Conservation (phyloP, 2,888 invertebrate genomes). For the Tipula vernalis region DNA sequence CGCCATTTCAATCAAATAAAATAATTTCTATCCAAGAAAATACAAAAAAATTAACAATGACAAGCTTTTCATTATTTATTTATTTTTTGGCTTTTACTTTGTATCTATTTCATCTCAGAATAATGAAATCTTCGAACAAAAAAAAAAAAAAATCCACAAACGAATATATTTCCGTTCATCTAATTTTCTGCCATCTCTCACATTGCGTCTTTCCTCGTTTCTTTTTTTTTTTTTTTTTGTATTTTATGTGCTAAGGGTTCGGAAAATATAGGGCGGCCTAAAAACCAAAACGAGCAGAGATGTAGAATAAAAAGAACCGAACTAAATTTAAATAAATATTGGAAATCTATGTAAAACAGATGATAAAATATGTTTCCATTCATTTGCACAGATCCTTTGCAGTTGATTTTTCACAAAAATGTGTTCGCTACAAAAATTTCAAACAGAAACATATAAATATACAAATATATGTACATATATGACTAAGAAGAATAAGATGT, state of each 20-base stretch:
- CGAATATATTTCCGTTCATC: not conserved
- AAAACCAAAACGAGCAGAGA: not conserved
- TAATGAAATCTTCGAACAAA: not conserved
- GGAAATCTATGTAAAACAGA: not conserved
- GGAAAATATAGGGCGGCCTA: not conserved
- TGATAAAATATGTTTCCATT: slow-evolving; percentile 4
- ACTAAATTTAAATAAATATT: not conserved
- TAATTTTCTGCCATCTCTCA: not conserved
- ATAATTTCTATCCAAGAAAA: not conserved
- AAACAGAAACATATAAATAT: not conserved
- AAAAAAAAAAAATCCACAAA: not conserved
- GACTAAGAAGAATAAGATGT: not conserved
- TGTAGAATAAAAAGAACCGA: not conserved
- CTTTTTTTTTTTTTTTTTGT: not conserved
- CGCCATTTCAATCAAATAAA: too few species aligned
- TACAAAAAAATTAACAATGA: not conserved
- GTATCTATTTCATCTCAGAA: not conserved
- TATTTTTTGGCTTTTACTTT: not conserved
- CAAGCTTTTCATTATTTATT: not conserved
- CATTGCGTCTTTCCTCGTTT: not conserved
- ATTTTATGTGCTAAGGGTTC: not conserved
- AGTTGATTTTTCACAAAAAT: not conserved
- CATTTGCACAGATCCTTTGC: not conserved
- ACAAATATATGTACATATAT: not conserved
- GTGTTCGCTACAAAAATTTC: too few species aligned